Evolutionary conservation across 2,113 vertebrate genomes (phyloP).

Genomic region (Rhineura floridana): DNA sequence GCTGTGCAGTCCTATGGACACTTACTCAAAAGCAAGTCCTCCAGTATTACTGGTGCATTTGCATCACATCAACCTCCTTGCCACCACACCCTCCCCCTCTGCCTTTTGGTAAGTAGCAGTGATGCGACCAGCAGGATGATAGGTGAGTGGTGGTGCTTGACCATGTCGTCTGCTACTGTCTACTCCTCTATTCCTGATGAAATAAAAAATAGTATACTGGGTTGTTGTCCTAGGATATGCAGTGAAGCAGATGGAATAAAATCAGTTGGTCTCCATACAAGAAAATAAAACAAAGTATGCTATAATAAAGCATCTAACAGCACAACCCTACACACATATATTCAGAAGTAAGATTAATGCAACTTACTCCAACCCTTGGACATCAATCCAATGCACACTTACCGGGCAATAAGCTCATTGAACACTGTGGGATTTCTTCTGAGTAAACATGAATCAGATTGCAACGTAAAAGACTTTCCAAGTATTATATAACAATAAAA

Average conservation of each 20-base stretch:
- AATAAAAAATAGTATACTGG: neutral
- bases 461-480: neutral
- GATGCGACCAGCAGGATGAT: no score
- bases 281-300: neutral
- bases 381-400: neutral
- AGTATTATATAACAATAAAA: neutral
- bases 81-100: no score
- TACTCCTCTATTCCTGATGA: neutral
- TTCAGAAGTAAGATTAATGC: neutral
- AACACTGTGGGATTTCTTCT: neutral
- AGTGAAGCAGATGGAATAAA: neutral
- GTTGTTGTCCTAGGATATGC: neutral
- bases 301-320: neutral
- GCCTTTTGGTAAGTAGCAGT: no score
- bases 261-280: slow-evolving; percentile 22
- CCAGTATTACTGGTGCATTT: neutral
- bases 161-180: no score
- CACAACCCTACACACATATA: neutral
- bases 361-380: neutral
- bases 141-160: neutral
- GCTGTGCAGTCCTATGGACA: neutral
- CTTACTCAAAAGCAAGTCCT: neutral
- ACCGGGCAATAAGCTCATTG: neutral
- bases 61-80: no score
- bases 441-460: neutral